These are phyloP conservation scores for Leptopilina boulardi DNA, from an alignment of 1,140 invertebrate genomes.

Conservation along the genomic window DNA sequence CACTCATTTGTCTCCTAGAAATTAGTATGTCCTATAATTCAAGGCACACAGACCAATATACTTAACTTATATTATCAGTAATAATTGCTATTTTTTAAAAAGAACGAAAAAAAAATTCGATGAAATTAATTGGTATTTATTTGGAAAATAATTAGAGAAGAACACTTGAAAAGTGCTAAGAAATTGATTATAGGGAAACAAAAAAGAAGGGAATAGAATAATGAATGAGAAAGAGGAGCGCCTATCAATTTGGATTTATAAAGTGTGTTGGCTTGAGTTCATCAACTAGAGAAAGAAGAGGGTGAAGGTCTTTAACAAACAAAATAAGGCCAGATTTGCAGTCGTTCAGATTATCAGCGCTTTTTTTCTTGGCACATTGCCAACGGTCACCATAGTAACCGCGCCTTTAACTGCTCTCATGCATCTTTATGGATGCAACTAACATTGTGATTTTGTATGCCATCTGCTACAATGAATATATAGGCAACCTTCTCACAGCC, in stretches of 20 bases:
- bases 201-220: neutral
- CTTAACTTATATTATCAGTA: neutral
- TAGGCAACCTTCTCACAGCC: too few relatives aligned
- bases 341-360: slow-evolving; percentile 64
- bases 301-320: slow-evolving; percentile 55
- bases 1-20: slow-evolving; percentile 49
- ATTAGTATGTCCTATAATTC: slow-evolving; percentile 50
- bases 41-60: neutral
- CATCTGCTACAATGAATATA: slow-evolving; percentile 37
- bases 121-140: too few relatives aligned
- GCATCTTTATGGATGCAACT: slow-evolving; percentile 54
- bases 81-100: too few relatives aligned
- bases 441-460: slow-evolving; percentile 59
- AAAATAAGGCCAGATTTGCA: slow-evolving; percentile 64
- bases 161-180: neutral
- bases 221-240: neutral
- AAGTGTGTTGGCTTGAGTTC: slow-evolving; percentile 25
- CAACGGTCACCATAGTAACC: slow-evolving; percentile 70
- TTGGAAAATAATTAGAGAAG: too few relatives aligned
- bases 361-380: slow-evolving; percentile 65
- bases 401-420: slow-evolving; percentile 63
- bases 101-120: too few relatives aligned
- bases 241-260: neutral
- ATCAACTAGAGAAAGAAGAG: slow-evolving; percentile 42
- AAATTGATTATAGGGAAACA: neutral